These are phyloP conservation scores for Phalacrocorax aristotelis DNA, from an alignment of 2,113 vertebrate species.

Conservation along the genomic window DNA sequence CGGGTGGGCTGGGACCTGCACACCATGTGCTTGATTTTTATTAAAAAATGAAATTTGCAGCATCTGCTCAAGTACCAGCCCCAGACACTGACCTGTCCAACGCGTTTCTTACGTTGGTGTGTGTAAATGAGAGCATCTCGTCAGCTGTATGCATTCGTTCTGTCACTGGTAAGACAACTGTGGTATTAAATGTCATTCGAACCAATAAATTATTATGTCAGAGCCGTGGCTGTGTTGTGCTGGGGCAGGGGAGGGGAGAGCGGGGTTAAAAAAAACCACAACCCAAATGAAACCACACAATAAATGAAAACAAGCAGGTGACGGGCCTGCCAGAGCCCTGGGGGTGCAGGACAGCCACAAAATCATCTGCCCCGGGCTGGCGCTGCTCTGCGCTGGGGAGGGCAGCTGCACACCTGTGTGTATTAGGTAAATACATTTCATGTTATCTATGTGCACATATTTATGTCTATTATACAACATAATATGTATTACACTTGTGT, in stretches of 20 bases:
- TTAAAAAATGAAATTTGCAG: not conserved
- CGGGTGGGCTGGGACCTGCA: not conserved
- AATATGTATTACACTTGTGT: not conserved
- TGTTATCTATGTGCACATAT: not conserved
- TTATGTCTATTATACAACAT: not conserved
- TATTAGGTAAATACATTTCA: too few relatives aligned
- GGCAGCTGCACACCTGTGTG: not conserved
- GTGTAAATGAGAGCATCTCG: conserved; percentile 54
- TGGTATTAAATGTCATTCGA: conserved; percentile 69
- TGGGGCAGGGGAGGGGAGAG: not conserved
- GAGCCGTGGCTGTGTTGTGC: not conserved
- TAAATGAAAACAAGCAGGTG: not conserved
- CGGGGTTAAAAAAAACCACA: too few relatives aligned
- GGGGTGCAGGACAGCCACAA: not conserved
- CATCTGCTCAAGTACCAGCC: not conserved
- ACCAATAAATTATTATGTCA: conserved; percentile 73
- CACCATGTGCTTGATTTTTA: conserved; percentile 30
- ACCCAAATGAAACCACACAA: not conserved
- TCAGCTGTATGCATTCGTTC: conserved; percentile 56
- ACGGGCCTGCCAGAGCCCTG: not conserved
- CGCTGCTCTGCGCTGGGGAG: too few relatives aligned
- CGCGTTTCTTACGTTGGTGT: conserved; percentile 31
- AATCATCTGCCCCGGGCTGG: not conserved
- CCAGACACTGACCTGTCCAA: not conserved
- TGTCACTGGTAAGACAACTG: conserved; percentile 61